A percentile compares a stretch with the other conserved stretches of the same genome.
Evolutionary conservation across 2,888 invertebrate species (phyloP).

Genomic region (Drosophila helvetica): DNA sequence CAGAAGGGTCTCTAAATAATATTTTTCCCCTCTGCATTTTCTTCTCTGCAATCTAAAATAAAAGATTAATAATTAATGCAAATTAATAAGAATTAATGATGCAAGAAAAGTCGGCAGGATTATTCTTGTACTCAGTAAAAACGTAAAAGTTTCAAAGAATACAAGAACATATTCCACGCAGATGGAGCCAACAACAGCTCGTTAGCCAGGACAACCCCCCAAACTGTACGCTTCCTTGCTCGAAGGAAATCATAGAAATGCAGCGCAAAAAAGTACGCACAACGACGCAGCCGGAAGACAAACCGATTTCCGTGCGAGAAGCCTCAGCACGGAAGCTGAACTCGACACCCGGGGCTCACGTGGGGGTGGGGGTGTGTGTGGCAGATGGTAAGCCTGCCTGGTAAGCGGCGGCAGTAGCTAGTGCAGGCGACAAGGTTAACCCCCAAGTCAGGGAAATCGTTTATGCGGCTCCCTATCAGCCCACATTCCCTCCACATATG

Average conservation of each 20-base stretch:
- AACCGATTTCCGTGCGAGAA: conserved; percentile 70
- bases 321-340: conserved; percentile 49
- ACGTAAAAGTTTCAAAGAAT: conserved; percentile 2
- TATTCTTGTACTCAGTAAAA: not conserved
- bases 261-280: conserved; percentile 59
- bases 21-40: too few species aligned
- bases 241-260: conserved; percentile 48
- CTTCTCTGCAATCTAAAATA: too few species aligned
- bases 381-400: conserved; percentile 14
- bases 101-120: not conserved
- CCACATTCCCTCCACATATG: conserved; percentile 6
- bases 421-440: conserved; percentile 71
- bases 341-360: conserved; percentile 25
- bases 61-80: too few species aligned
- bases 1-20: too few species aligned
- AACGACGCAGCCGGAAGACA: conserved; percentile 64
- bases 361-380: conserved; percentile 12
- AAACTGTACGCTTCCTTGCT: not conserved
- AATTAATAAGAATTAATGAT: not conserved
- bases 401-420: conserved; percentile 15
- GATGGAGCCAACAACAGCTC: conserved; percentile 24
- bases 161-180: not conserved
- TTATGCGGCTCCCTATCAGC: conserved; percentile 22
- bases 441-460: conserved; percentile 41
- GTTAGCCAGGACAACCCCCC: conserved; percentile 29